Base-by-base conservation (phyloP, 2,888 invertebrate species). In the Nomada fucata region DNA sequence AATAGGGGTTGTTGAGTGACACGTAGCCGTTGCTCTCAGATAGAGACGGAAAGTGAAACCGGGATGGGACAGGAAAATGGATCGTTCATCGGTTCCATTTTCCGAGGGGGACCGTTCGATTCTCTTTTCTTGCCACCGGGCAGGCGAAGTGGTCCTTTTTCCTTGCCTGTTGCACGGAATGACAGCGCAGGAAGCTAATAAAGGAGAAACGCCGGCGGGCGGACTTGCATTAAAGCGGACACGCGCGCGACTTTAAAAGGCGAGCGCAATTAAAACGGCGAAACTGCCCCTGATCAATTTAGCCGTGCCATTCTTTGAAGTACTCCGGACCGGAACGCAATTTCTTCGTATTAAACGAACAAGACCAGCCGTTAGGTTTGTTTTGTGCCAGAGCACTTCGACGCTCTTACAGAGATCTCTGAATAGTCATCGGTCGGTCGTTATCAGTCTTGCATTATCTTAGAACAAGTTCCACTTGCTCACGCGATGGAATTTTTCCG, bases 281-380 rank as follows among this genome's bases (percentile, higher is more conserved):
- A 75, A 74, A 82, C 80, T 61, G 36, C 74, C 52, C 79, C 74
- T 75, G 79, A 75, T 82, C 55, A 70, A 79, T 79, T 82, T 79
- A 79, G 44, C 52, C 18, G n/a, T 63, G 11, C 15, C 50, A 67
- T 75, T 75, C 82, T 79, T 75, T 79, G 82, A 82, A n/a, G 65
- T 20, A 2, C 26, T 15, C 20, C 44, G 47, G 60, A 57, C 26
- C 15, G 74, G 50, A 74, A 65, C 36, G 74, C 47, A 74, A 79
- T 82, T 79, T 67, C 18, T 61, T 60, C 60, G 13, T 59, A 53
- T 79, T 67, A 42, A 74, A 60, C 50, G 73, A 74, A 65, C 60
- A 20, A 15, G 15, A 13, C 11, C 42, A 13, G 47, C 29, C 26
- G 44, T 78, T 57, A 36, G 67, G 18, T 11, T 42, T 36, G 44